These are phyloP conservation scores for Tetranychus piercei DNA, from an alignment of 2,888 invertebrate species.

Conservation along the genomic window DNA sequence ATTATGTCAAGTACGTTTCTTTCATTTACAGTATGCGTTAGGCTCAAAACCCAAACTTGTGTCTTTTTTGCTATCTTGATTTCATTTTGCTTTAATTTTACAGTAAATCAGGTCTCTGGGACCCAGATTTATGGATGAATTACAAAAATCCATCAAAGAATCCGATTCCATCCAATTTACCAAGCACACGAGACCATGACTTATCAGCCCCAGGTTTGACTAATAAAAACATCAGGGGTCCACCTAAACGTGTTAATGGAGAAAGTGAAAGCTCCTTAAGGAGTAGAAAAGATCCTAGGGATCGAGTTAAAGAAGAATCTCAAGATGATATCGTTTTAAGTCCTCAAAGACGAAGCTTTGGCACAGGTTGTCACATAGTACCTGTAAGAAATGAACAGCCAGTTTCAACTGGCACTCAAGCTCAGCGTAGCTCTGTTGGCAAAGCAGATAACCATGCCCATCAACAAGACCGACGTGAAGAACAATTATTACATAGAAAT, in stretches of 20 bases:
- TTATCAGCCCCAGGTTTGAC: too few species aligned
- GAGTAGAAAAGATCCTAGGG: slow-evolving; percentile 33
- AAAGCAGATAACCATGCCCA: not conserved
- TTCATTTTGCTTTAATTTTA: not conserved
- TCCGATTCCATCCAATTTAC: not conserved
- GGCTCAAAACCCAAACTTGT: not conserved
- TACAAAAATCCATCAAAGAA: not conserved
- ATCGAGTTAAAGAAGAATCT: slow-evolving; percentile 53
- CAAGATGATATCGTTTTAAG: slow-evolving; percentile 64
- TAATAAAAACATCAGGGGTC: not conserved
- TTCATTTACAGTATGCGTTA: not conserved
- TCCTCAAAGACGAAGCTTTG: slow-evolving; percentile 67
- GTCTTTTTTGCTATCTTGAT: not conserved
- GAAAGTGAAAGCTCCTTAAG: not conserved
- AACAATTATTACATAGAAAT: not conserved
- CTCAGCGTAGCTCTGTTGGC: not conserved
- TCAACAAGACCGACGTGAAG: slow-evolving; percentile 2
- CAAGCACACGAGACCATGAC: not conserved
- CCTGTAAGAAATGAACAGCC: slow-evolving; percentile 3
- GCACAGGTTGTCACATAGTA: slow-evolving; percentile 54
- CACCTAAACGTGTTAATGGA: not conserved
- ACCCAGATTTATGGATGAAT: slow-evolving; percentile 10
- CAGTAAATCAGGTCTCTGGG: slow-evolving; percentile 8
- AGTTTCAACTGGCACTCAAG: too few species aligned
- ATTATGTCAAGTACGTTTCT: slow-evolving; percentile 39